Conservation (phyloP, 1,140 invertebrate species). For the Pseudomyrmex pallidus region DNA sequence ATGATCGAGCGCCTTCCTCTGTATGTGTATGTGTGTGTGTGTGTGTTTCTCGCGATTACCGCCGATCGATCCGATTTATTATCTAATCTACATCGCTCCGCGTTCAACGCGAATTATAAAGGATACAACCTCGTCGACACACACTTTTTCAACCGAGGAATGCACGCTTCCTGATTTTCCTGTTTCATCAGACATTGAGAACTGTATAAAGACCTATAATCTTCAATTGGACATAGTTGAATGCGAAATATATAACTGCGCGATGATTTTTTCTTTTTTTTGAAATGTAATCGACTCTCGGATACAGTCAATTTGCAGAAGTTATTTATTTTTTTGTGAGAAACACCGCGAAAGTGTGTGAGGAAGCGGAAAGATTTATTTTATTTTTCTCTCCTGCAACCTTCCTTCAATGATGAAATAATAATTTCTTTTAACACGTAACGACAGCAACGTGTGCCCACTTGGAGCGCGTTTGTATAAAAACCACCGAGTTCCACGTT, state of each 20-base stretch:
- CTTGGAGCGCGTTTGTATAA: background rate
- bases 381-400: background rate
- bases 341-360: background rate
- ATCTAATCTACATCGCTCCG: conserved; percentile 22
- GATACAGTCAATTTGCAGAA: background rate
- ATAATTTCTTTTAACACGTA: conserved; percentile 3
- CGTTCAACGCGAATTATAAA: conserved; percentile 2
- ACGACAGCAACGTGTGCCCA: background rate
- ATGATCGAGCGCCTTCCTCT: too few species aligned
- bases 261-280: background rate
- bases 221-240: conserved; percentile 20
- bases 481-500: conserved; percentile 16
- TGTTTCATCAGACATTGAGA: background rate
- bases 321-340: background rate
- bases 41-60: background rate
- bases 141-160: conserved; percentile 5
- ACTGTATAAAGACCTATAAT: background rate
- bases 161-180: background rate
- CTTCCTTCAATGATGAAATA: background rate
- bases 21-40: too few species aligned
- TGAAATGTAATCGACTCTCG: background rate
- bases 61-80: conserved; percentile 30
- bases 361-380: background rate
- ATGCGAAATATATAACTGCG: background rate
- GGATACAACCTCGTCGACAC: background rate